phyloP scores from a whole-genome alignment of 2,888 invertebrate genomes.

The Drosophila antonietae region DNA sequence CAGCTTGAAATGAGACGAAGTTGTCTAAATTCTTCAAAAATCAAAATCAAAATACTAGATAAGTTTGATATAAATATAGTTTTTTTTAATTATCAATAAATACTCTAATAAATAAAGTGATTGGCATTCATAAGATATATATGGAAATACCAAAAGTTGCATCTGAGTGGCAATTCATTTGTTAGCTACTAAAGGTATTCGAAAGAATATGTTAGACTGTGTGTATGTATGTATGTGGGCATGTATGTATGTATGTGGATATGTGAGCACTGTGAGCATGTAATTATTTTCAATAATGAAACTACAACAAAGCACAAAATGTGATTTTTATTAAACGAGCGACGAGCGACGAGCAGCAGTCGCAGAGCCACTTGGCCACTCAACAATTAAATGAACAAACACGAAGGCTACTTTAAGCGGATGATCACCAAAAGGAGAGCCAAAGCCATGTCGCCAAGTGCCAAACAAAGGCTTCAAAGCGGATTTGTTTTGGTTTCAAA shows the following conservation, averaged over 20 bases:
- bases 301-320: constrained; percentile 75
- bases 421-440: constrained; percentile 41
- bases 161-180: neutral
- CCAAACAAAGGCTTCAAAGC: constrained; percentile 42
- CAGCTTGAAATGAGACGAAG: neutral
- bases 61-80: neutral
- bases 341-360: constrained; percentile 13
- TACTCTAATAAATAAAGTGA: neutral
- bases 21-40: neutral
- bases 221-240: constrained; percentile 6
- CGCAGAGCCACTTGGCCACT: constrained; percentile 32
- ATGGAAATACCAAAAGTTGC: constrained; percentile 10
- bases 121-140: neutral
- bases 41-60: neutral
- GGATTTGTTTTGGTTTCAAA: constrained; percentile 29
- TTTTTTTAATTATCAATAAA: neutral
- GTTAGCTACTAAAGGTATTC: neutral
- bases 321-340: constrained; percentile 60
- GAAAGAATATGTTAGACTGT: constrained; percentile 2
- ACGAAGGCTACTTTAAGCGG: constrained; percentile 50
- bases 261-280: constrained; percentile 11
- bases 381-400: constrained; percentile 40
- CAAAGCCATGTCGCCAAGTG: constrained; percentile 47
- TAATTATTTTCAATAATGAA: constrained; percentile 82
- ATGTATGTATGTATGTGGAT: constrained; percentile 9